Percentiles rank a stretch among this genome's conserved stretches.
Conservation (phyloP, 2,888 invertebrate genomes). For the Tetragnatha montana region DNA sequence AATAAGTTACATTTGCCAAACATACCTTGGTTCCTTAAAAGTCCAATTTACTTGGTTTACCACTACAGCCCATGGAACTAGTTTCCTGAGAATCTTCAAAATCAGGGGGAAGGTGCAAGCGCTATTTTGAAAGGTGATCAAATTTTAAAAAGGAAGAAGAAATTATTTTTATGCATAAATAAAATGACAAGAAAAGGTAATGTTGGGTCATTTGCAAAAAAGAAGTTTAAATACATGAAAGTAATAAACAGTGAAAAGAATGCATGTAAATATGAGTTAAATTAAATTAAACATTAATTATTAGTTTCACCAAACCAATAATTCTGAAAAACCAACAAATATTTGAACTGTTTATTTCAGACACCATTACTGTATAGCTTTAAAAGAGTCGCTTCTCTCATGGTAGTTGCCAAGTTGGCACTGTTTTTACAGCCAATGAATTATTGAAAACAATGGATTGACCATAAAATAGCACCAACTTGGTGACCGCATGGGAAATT, state of each 20-base stretch:
- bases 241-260: not conserved
- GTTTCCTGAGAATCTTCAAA: constrained; percentile 80
- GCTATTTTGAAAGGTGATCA: constrained; percentile 74
- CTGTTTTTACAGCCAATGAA: too few relatives aligned
- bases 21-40: constrained; percentile 21
- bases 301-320: not conserved
- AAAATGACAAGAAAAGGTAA: not conserved
- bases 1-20: not conserved
- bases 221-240: not conserved
- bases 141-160: constrained; percentile 11
- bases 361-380: too few relatives aligned
- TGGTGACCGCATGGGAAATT: too few relatives aligned
- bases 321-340: too few relatives aligned
- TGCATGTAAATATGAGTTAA: not conserved
- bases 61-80: constrained; percentile 54
- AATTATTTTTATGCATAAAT: not conserved
- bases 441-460: too few relatives aligned
- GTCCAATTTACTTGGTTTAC: constrained; percentile 36
- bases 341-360: too few relatives aligned
- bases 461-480: too few relatives aligned
- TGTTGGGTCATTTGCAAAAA: not conserved
- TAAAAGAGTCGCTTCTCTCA: too few relatives aligned
- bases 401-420: too few relatives aligned
- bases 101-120: constrained; percentile 79
- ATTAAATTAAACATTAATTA: not conserved